These are phyloP conservation scores for Psittacula echo DNA, from an alignment of 2,797 vertebrate genomes.

Conservation along the genomic window DNA sequence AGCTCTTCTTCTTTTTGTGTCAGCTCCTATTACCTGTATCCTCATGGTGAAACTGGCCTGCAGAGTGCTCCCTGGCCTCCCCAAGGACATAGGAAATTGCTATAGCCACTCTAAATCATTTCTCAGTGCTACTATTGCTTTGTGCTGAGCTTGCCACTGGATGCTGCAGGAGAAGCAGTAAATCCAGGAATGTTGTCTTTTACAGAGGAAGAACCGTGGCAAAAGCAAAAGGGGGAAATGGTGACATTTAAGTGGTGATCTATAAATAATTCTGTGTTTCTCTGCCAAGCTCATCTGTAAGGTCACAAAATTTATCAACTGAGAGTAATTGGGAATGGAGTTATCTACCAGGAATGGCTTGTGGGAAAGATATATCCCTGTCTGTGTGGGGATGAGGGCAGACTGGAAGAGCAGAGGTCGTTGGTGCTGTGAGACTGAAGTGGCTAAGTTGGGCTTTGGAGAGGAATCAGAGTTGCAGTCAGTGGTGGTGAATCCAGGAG, in stretches of 20 bases:
- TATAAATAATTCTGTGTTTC: neutral
- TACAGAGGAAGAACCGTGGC: neutral
- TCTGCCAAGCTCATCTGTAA: too few relatives aligned
- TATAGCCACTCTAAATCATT: rapidly evolving
- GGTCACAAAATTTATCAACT: neutral
- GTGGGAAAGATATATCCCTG: neutral
- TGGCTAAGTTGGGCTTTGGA: neutral
- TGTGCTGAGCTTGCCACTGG: neutral
- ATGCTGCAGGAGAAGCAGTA: neutral
- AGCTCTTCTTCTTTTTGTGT: neutral
- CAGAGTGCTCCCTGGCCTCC: rapidly evolving
- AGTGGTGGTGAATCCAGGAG: neutral
- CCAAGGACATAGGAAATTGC: neutral
- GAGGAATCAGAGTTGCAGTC: neutral
- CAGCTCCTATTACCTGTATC: neutral
- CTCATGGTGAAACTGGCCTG: neutral
- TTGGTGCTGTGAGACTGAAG: too few relatives aligned
- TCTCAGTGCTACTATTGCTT: neutral
- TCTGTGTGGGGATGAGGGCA: neutral
- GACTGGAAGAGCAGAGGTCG: neutral
- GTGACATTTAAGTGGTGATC: too few relatives aligned
- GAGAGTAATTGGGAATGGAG: neutral
- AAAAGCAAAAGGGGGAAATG: neutral
- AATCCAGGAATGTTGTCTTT: neutral
- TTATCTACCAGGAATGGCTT: neutral